A percentile compares a stretch with the other conserved stretches of the same genome.
These are phyloP conservation scores for Eupithecia centaureata DNA, from an alignment of 2,888 invertebrate genomes.

Conservation along the genomic window DNA sequence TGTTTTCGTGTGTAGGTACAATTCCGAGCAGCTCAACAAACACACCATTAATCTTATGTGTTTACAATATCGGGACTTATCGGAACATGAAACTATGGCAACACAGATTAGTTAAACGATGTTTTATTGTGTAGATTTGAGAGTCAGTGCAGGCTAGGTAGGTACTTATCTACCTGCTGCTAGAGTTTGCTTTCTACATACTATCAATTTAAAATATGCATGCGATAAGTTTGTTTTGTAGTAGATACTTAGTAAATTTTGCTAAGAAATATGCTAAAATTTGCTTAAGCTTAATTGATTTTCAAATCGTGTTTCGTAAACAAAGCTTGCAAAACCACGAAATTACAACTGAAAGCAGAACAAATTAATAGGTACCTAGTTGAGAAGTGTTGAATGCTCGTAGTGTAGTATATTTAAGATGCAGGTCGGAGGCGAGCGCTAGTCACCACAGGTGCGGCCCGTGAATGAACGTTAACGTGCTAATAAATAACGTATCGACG, in stretches of 20 bases:
- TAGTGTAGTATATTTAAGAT: not conserved
- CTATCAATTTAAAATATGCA: too few relatives aligned
- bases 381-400: not conserved
- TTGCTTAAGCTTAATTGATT: too few relatives aligned
- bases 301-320: not conserved
- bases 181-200: not conserved
- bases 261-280: too few relatives aligned
- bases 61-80: constrained; percentile 34
- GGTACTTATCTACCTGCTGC: not conserved
- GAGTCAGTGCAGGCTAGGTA: not conserved
- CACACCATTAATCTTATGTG: constrained; percentile 35
- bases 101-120: not conserved
- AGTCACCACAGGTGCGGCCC: not conserved
- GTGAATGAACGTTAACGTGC: constrained; percentile 4
- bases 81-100: not conserved
- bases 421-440: not conserved
- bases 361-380: not conserved
- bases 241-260: too few relatives aligned
- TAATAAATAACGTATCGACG: constrained; percentile 10
- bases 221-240: too few relatives aligned
- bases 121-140: not conserved
- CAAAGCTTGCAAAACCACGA: not conserved
- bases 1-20: constrained; percentile 1
- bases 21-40: constrained; percentile 37
- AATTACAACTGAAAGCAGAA: not conserved